Conservation (phyloP, 1,140 invertebrate genomes). For the Oscheius sp. region DNA sequence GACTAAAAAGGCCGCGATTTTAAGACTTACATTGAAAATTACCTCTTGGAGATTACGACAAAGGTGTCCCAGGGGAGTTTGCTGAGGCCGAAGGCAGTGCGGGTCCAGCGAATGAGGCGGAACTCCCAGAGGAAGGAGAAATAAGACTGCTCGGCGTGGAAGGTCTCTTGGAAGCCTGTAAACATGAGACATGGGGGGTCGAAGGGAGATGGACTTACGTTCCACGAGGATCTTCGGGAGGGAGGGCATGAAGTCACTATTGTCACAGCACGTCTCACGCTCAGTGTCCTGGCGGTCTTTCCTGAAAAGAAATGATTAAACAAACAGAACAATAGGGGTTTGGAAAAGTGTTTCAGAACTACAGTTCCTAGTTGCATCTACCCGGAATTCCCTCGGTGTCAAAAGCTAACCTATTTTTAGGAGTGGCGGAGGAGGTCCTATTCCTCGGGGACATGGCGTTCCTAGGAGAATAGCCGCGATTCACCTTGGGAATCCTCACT, state of each 20-base stretch:
- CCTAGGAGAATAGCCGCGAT: too few species aligned
- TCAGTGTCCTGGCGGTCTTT: slow-evolving; percentile 48
- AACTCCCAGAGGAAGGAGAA: slow-evolving; percentile 47
- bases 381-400: too few species aligned
- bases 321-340: too few species aligned
- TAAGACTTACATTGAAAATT: neutral
- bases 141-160: slow-evolving; percentile 33
- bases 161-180: slow-evolving; percentile 50
- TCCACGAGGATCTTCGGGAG: neutral
- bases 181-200: neutral
- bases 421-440: neutral
- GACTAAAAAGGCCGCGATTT: slow-evolving; percentile 17
- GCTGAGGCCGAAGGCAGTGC: slow-evolving; percentile 42
- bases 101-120: slow-evolving; percentile 44
- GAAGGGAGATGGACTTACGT: neutral
- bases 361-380: too few species aligned
- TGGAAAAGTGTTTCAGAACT: too few species aligned
- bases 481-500: too few species aligned
- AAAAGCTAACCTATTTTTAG: neutral
- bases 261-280: slow-evolving; percentile 53
- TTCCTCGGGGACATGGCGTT: too few species aligned
- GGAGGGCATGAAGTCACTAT: neutral
- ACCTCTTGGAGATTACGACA: slow-evolving; percentile 49
- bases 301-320: slow-evolving; percentile 35
- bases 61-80: slow-evolving; percentile 52